Base-by-base conservation (phyloP, 2,888 invertebrate species). In the Hypena proboscidalis region DNA sequence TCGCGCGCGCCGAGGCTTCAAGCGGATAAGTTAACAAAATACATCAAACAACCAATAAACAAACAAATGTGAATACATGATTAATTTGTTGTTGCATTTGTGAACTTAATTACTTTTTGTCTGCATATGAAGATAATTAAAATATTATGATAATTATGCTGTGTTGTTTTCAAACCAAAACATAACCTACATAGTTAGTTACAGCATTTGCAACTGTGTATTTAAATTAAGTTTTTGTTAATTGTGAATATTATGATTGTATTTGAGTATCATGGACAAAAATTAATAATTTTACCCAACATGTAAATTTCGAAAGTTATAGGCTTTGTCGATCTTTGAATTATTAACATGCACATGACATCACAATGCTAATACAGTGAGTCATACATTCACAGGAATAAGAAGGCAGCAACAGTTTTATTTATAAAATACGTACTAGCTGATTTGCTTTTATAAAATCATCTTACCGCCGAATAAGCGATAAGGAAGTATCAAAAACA, bases 291-390 rank as follows among this genome's bases (percentile, higher is more conserved):
- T 47, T 38, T 33, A 50, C 44, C 48, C 31, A 58, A 39, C 60
- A 52, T 67, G 50, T 46, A 57, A 45, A 58, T 35, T 37, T 55
- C 26, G 30, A n/a, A 58, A 48, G 49, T 52, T 51, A 43, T 57
- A 65, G 49, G 61, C 57, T 62, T n/a, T 61, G 68, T 61, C 67
- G 51, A n/a, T n/a, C 58, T 48, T 69, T 73, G 79, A 70, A 78
- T 82, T 80, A 80, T 80, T 74, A 75, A 54, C 72, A 79, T 79
- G 70, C 74, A 75, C 60, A 83, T 87, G 85, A 85, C 84, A 85
- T 83, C 86, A 89, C 82, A 85, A 77, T 80, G 72, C 73, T 71
- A 77, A 74, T 60, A 73, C 65, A 65, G 71, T 90, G 90, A 89
- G 58, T 88, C 90, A 89, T 78, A 69, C 56, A 67, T 52, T 59